Evolutionary conservation across 2,797 vertebrate species (phyloP).

Genomic region (Propithecus deckenii): DNA sequence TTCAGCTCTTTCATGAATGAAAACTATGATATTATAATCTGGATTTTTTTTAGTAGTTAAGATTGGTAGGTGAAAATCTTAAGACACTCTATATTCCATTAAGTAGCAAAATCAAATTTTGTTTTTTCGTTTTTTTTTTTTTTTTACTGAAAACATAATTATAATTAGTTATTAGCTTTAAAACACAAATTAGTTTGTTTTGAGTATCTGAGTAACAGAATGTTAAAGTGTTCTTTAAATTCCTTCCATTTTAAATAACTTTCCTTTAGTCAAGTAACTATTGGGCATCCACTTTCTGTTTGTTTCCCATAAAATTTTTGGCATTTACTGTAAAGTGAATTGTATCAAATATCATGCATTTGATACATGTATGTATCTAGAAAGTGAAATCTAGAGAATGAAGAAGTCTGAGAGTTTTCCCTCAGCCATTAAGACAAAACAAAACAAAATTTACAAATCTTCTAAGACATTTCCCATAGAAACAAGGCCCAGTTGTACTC

Average conservation of each 20-base stretch:
- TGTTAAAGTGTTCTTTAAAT: neutral
- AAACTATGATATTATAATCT: neutral
- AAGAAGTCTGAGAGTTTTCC: neutral
- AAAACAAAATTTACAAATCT: neutral
- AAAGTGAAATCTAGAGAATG: neutral
- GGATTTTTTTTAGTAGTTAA: neutral
- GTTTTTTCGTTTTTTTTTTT: neutral
- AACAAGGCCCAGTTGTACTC: neutral
- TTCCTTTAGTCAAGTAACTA: neutral
- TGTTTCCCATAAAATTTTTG: neutral
- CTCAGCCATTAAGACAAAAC: neutral
- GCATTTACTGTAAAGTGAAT: neutral
- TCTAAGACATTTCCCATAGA: neutral
- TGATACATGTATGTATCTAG: neutral
- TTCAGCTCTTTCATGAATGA: neutral
- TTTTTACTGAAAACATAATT: neutral
- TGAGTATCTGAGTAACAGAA: neutral
- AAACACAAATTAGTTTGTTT: neutral
- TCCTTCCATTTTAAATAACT: neutral
- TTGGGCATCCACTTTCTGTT: neutral
- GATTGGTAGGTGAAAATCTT: neutral
- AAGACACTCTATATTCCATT: neutral
- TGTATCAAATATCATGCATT: neutral
- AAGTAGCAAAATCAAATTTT: neutral
- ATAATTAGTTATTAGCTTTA: neutral